These are phyloP conservation scores for Anthophora plumipes DNA, from an alignment of 2,888 invertebrate genomes.

Conservation along the genomic window DNA sequence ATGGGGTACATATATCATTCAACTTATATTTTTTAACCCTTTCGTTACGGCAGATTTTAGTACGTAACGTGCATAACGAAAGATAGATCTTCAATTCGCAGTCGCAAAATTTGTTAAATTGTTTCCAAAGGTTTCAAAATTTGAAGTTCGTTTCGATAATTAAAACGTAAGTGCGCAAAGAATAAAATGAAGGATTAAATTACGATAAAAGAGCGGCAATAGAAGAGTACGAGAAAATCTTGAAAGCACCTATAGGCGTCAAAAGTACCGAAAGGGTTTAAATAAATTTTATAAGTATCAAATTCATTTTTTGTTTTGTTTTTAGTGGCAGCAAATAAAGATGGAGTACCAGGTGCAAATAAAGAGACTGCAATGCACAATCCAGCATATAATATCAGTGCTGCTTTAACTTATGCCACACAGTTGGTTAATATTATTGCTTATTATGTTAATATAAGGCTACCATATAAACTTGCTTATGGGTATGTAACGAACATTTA, in stretches of 20 bases:
- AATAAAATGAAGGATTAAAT: no score
- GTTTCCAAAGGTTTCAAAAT: no score
- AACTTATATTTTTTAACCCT: neutral
- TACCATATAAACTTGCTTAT: conserved; percentile 91
- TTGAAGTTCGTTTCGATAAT: no score
- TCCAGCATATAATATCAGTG: conserved; percentile 90
- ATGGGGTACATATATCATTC: conserved; percentile 87
- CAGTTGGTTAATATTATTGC: conserved; percentile 93
- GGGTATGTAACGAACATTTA: conserved; percentile 84
- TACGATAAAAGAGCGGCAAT: no score
- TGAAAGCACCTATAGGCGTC: no score
- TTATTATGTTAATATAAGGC: conserved; percentile 92
- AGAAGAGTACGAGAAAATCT: no score
- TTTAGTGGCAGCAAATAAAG: conserved; percentile 86
- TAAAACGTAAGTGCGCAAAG: no score
- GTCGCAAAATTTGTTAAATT: no score
- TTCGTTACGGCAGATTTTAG: no score
- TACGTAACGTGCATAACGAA: no score
- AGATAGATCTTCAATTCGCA: no score
- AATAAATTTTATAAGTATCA: conserved; percentile 26
- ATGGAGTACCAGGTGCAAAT: conserved; percentile 85
- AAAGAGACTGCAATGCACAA: conserved; percentile 87
- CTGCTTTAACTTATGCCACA: conserved; percentile 93
- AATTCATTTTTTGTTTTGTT: conserved; percentile 14
- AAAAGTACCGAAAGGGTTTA: no score